These are phyloP conservation scores for Orthonevra nobilis DNA, from an alignment of 2,888 invertebrate species.

Conservation along the genomic window DNA sequence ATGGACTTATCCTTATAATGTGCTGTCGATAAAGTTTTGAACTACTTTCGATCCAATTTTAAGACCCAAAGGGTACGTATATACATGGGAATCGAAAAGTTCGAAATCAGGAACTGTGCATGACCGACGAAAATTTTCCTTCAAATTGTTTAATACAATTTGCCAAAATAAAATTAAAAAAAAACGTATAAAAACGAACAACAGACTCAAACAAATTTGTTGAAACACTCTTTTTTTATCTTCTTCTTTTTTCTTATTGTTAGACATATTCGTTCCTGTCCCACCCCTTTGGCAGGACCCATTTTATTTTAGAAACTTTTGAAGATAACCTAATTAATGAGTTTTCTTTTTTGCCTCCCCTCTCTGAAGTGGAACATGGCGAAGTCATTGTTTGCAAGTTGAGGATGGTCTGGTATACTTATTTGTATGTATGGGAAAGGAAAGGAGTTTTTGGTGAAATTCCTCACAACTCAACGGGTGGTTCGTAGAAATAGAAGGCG, in stretches of 20 bases:
- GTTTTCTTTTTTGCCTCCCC: constrained; percentile 54
- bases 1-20: too few relatives aligned
- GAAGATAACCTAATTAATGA: constrained; percentile 65
- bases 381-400: constrained; percentile 56
- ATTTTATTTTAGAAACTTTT: constrained; percentile 42
- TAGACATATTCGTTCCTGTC: too few relatives aligned
- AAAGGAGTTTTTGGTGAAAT: too few relatives aligned
- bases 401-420: constrained; percentile 19
- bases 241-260: not conserved
- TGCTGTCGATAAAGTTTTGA: too few relatives aligned
- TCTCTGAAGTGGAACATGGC: constrained; percentile 46
- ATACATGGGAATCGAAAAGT: not conserved
- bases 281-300: not conserved
- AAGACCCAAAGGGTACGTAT: too few relatives aligned
- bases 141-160: constrained; percentile 24
- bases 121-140: not conserved
- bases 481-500: not conserved
- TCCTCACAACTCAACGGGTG: constrained; percentile 21
- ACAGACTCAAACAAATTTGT: constrained; percentile 12
- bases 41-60: too few relatives aligned
- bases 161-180: constrained; percentile 5
- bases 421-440: too few relatives aligned
- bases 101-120: constrained; percentile 7
- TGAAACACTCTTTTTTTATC: constrained; percentile 2
- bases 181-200: not conserved